Conservation (phyloP, 2,797 vertebrate species). For the Euthynnus affinis region DNA sequence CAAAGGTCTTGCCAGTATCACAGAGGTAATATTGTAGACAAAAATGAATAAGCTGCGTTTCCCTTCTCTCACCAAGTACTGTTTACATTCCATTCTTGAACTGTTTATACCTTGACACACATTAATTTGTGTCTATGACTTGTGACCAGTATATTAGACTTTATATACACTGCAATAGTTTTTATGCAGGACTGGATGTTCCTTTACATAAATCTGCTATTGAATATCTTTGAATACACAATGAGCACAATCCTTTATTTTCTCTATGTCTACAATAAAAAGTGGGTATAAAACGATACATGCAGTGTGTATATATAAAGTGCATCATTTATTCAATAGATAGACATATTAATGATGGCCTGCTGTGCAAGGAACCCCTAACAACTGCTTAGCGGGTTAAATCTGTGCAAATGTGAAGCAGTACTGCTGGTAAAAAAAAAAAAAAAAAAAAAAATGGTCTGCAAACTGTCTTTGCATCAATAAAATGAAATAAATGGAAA, state of each 20-base stretch:
- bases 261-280: not conserved
- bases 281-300: not conserved
- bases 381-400: constrained; percentile 11
- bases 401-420: constrained; percentile 7
- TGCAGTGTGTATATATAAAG: too few relatives aligned
- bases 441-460: not conserved
- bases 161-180: not conserved
- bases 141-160: not conserved
- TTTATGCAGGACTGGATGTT: not conserved
- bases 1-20: not conserved
- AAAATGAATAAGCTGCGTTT: not conserved
- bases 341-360: not conserved
- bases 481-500: not conserved
- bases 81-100: not conserved
- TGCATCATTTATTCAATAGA: not conserved
- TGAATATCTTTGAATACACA: not conserved
- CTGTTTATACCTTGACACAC: not conserved
- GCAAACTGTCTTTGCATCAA: not conserved
- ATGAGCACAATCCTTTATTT: not conserved
- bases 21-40: not conserved
- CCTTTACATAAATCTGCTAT: not conserved
- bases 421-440: not conserved
- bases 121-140: not conserved
- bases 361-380: not conserved
- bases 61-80: constrained; percentile 2